Evolutionary conservation across 2,888 invertebrate species (phyloP).

Genomic region (Drosophila phalerata): DNA sequence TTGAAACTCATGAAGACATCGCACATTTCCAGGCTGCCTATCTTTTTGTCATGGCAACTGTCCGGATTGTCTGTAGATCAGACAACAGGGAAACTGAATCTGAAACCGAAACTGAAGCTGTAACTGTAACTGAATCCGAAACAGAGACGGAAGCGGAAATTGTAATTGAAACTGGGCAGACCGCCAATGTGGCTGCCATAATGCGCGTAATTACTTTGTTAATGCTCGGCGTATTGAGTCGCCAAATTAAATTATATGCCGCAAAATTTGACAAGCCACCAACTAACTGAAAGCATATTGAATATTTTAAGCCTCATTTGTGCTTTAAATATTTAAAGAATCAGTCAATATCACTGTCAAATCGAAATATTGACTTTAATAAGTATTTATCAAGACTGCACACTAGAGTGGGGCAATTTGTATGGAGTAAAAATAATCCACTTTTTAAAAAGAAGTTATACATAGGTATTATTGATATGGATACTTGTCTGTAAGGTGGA

Average conservation of each 20-base stretch:
- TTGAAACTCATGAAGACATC: slow-evolving; percentile 5
- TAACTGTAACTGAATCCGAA: slow-evolving; percentile 19
- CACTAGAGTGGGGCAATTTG: too few relatives aligned
- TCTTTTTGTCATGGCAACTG: slow-evolving; percentile 30
- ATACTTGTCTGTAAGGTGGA: too few relatives aligned
- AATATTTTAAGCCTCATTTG: slow-evolving; percentile 38
- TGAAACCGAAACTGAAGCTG: slow-evolving; percentile 15
- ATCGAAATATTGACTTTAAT: too few relatives aligned
- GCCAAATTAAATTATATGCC: slow-evolving; percentile 65
- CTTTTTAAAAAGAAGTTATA: too few relatives aligned
- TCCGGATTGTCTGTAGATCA: slow-evolving; percentile 7
- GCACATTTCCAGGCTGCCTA: neutral
- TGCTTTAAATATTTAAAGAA: slow-evolving; percentile 24
- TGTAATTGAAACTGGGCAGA: slow-evolving; percentile 8
- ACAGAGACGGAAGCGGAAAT: neutral
- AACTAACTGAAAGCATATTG: slow-evolving; percentile 32
- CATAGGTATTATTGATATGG: too few relatives aligned
- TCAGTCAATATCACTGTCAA: neutral
- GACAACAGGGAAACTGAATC: slow-evolving; percentile 1
- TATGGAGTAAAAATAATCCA: too few relatives aligned
- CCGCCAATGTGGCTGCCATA: slow-evolving; percentile 65
- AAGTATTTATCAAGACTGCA: too few relatives aligned
- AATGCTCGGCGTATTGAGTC: slow-evolving; percentile 63
- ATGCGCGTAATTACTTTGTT: slow-evolving; percentile 77
- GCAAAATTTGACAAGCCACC: slow-evolving; percentile 27